Base-by-base conservation (phyloP, 2,888 invertebrate species). In the Drosophila subsilvestris region DNA sequence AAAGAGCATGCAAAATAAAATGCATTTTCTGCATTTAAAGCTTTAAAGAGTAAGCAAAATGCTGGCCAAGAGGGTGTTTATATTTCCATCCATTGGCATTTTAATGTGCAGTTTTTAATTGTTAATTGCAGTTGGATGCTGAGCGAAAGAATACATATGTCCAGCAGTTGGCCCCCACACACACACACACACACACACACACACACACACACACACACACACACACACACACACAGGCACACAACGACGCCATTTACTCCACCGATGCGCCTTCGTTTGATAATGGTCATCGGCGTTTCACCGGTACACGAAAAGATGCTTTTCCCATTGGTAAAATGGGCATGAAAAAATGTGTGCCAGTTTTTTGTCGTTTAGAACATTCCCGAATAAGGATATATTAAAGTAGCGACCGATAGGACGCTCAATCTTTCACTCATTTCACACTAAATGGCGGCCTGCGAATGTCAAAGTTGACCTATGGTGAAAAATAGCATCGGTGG, bases 51-150 rank as follows among this genome's bases (percentile, higher is more conserved):
- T 14, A 10, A 44, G 48, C 22, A 27, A 43, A 49, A n/a, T n/a
- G n/a, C 20, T 6, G 27, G 20, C 18, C 43, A 32, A 43, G n/a
- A 37, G 22, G 2, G 44, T 43, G 55, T 53, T 44, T 44, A 25
- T 42, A 44, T 17, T 22, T n/a, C n/a, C 25, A 43, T 12, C 29
- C 43, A 27, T n/a, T 59, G 51, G 47, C 68, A 68, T 71, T 80
- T 83, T 63, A 79, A 81, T 79, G 85, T 71, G 76, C 85, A 67
- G 65, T 79, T 85, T 74, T 84, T 82, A 82, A 82, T 82, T 86
- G 82, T 82, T 85, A 70, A 71, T 75, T 70, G 70, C 59, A 37
- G 58, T 63, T 50, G 58, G 57, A 60, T 44, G 55, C 57, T 71
- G 69, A 58, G 58, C 59, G 65, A 62, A 54, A 7, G 37, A 37